Percentiles rank a stretch among this genome's conserved stretches.
Evolutionary conservation across 2,797 vertebrate species (phyloP).

Genomic region (Spizella passerina): DNA sequence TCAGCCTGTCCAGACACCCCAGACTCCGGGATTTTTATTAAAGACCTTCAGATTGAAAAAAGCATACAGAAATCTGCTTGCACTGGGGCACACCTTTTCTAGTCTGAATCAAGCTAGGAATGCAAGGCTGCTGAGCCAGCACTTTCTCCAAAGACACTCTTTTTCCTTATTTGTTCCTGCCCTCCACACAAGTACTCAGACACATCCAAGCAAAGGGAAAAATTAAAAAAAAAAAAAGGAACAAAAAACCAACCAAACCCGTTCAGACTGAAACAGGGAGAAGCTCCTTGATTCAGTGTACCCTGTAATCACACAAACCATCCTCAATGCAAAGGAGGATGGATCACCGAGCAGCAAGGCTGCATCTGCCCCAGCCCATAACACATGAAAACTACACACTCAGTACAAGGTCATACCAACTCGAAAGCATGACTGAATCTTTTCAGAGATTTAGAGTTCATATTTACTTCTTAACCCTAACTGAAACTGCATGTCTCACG

Average conservation of each 20-base stretch:
- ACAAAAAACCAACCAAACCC: not conserved
- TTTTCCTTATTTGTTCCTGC: not conserved
- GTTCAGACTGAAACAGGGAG: not conserved
- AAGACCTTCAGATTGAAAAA: not conserved
- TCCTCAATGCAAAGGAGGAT: not conserved
- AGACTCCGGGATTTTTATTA: not conserved
- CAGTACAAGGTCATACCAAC: not conserved
- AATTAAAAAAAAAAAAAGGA: fast-evolving
- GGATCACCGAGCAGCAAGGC: not conserved
- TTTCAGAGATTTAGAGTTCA: not conserved
- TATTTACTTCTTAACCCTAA: not conserved
- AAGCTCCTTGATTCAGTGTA: not conserved
- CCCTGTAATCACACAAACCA: not conserved
- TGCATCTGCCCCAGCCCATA: not conserved
- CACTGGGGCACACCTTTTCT: not conserved
- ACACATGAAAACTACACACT: not conserved
- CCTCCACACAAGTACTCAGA: not conserved
- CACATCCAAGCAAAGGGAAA: fast-evolving
- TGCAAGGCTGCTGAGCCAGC: not conserved
- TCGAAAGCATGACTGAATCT: not conserved
- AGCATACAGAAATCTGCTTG: not conserved
- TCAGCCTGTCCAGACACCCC: not conserved
- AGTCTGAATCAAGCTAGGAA: not conserved
- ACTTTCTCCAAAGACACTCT: not conserved
- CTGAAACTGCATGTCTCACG: fast-evolving